Conservation (phyloP, 2,797 vertebrate species). For the Erethizon dorsatum region DNA sequence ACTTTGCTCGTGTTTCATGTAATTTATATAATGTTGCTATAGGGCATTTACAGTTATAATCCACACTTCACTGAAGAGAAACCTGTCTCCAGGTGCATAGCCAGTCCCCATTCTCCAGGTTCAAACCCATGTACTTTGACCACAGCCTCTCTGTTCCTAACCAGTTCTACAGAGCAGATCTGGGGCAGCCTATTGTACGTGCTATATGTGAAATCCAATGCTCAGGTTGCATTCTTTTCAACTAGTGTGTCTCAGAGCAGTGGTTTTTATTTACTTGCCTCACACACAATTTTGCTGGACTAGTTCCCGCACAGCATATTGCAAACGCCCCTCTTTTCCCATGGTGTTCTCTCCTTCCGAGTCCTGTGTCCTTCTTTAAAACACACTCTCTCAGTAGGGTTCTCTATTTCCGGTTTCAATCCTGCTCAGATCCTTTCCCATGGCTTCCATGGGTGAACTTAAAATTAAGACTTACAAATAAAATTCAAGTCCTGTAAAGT, state of each 20-base stretch:
- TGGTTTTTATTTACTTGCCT: background rate
- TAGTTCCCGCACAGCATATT: background rate
- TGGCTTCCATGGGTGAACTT: background rate
- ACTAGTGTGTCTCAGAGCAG: background rate
- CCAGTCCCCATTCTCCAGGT: background rate
- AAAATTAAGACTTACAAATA: background rate
- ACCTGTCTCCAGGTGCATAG: background rate
- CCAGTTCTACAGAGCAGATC: too few relatives aligned
- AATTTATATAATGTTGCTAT: background rate
- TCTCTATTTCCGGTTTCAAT: background rate
- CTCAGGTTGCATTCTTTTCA: background rate
- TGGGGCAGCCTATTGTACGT: too few relatives aligned
- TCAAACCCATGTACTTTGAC: background rate
- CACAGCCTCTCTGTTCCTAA: background rate
- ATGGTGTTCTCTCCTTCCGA: background rate
- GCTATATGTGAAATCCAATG: background rate
- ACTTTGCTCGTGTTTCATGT: background rate
- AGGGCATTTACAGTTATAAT: background rate
- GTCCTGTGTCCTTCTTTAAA: background rate
- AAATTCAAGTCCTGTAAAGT: background rate
- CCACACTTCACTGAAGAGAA: background rate
- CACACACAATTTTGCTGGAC: background rate
- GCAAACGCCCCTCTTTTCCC: background rate
- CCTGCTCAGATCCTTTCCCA: background rate
- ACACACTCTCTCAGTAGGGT: rapidly evolving